These are phyloP conservation scores for Ostrea edulis DNA, from an alignment of 1,140 invertebrate species.

Conservation along the genomic window DNA sequence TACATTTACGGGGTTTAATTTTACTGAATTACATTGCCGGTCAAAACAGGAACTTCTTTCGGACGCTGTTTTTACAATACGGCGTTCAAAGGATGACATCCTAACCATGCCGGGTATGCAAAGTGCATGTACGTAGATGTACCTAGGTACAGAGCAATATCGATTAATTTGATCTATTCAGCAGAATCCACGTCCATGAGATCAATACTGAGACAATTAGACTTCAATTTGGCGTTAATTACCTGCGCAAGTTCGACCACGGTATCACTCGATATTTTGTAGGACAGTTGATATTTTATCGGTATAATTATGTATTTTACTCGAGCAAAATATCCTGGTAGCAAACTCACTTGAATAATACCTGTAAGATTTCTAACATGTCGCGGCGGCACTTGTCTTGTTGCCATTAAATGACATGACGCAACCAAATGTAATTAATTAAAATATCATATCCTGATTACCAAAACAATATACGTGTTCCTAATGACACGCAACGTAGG, in stretches of 20 bases:
- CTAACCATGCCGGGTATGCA: neutral
- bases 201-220: neutral
- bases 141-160: neutral
- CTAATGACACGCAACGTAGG: slow-evolving; percentile 4
- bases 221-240: neutral
- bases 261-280: neutral
- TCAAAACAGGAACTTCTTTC: neutral
- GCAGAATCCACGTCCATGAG: neutral
- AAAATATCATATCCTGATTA: neutral
- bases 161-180: neutral
- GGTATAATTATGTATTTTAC: neutral
- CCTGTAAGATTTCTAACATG: neutral
- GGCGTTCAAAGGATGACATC: neutral
- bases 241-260: neutral
- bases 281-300: neutral
- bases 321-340: neutral
- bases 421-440: slow-evolving; percentile 10
- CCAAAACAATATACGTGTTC: neutral
- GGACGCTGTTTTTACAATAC: neutral
- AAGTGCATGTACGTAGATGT: neutral
- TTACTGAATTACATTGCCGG: neutral
- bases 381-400: neutral
- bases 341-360: neutral
- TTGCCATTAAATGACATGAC: neutral
- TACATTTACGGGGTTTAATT: neutral